A percentile compares a stretch with the other conserved stretches of the same genome.
These are phyloP conservation scores for Corydoras maculifer DNA, from an alignment of 2,113 vertebrate genomes.

Conservation along the genomic window DNA sequence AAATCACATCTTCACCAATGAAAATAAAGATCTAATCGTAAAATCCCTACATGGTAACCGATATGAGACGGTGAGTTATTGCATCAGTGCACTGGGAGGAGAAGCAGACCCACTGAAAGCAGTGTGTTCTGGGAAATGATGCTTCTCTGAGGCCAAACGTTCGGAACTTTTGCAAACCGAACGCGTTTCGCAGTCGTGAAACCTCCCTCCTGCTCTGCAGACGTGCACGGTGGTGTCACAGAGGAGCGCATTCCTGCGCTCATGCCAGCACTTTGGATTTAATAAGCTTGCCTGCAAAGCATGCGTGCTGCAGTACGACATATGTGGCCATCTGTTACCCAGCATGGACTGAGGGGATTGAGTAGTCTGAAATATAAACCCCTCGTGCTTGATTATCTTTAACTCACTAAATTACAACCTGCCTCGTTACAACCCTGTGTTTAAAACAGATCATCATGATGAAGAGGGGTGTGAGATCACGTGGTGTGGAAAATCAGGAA, in stretches of 20 bases:
- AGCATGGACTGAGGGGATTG: too few relatives aligned
- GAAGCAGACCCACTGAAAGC: constrained; percentile 15
- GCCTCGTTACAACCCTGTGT: neutral
- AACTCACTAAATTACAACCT: neutral
- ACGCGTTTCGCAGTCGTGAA: neutral
- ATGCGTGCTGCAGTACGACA: neutral
- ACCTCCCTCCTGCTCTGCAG: neutral
- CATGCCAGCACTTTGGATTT: neutral
- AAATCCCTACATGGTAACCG: too few relatives aligned
- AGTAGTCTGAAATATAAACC: neutral
- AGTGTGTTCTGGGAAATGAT: constrained; percentile 30
- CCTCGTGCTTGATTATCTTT: neutral
- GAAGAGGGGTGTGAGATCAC: too few relatives aligned
- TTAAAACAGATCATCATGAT: neutral
- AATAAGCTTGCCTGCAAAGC: neutral
- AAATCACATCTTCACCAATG: too few relatives aligned
- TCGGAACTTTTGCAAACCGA: neutral
- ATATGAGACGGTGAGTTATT: constrained; percentile 12
- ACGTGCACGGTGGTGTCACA: neutral
- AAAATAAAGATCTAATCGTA: too few relatives aligned
- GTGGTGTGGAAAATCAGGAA: too few relatives aligned
- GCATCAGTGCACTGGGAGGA: constrained; percentile 10
- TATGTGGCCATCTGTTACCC: neutral
- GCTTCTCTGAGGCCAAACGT: constrained; percentile 6
- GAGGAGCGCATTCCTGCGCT: neutral